Conservation (phyloP, 1,140 invertebrate genomes). For the Sycobia sp. region DNA sequence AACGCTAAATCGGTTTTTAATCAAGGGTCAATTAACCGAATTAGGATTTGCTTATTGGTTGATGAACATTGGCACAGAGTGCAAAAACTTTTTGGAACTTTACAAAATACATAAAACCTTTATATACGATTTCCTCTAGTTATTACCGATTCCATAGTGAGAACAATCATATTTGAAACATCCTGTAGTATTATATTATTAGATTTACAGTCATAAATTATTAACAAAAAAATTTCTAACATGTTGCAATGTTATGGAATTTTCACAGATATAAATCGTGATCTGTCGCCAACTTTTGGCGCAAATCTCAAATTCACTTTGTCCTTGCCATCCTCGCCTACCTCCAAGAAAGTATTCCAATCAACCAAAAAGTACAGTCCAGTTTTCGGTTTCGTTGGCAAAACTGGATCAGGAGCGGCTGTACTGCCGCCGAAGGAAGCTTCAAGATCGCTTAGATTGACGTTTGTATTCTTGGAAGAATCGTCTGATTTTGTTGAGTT, state of each 20-base stretch:
- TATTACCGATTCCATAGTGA: too few species aligned
- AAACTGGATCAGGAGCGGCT: constrained; percentile 63
- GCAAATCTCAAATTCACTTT: constrained; percentile 78
- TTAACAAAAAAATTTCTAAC: too few species aligned
- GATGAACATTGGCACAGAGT: too few species aligned
- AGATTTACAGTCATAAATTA: too few species aligned
- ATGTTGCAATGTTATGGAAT: constrained; percentile 58
- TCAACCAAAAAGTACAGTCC: constrained; percentile 83
- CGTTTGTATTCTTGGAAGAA: constrained; percentile 24
- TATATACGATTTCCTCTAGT: too few species aligned
- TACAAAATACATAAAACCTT: too few species aligned
- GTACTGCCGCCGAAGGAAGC: constrained; percentile 74
- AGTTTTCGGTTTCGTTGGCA: constrained; percentile 70
- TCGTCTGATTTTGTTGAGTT: constrained; percentile 7
- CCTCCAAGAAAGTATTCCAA: constrained; percentile 83
- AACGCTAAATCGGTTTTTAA: too few species aligned
- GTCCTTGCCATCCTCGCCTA: constrained; percentile 75
- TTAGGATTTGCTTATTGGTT: too few species aligned
- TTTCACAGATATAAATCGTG: constrained; percentile 73
- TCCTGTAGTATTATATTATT: too few species aligned
- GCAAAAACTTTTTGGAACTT: too few species aligned
- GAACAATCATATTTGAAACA: too few species aligned
- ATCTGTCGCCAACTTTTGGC: constrained; percentile 78
- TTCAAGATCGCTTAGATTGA: constrained; percentile 70
- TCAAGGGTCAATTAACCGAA: too few species aligned